Evolutionary conservation across 2,888 invertebrate genomes (phyloP).

Genomic region (Mongoloraphidia duomilia): DNA sequence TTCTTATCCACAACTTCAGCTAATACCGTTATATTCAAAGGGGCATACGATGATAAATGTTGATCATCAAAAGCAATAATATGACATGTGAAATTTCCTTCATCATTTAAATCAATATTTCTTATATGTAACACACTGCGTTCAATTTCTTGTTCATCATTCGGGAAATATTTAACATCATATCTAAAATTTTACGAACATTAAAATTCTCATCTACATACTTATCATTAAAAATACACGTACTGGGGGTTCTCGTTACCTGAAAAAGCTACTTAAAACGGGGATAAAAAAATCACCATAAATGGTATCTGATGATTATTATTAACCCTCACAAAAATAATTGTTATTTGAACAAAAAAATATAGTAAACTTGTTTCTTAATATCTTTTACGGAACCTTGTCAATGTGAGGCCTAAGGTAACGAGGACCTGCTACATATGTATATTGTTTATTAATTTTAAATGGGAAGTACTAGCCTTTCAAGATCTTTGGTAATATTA

Average conservation of each 20-base stretch:
- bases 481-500: constrained; percentile 34
- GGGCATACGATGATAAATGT: background rate
- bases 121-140: constrained; percentile 36
- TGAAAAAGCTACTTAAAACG: no score
- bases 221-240: no score
- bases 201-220: constrained; percentile 28
- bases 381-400: no score
- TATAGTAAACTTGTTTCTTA: background rate
- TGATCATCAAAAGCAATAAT: constrained; percentile 27
- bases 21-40: constrained; percentile 31
- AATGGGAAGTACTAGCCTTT: constrained; percentile 27
- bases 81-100: constrained; percentile 45
- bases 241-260: no score
- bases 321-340: constrained; percentile 16
- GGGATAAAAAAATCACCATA: no score
- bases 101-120: constrained; percentile 38
- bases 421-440: no score
- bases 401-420: no score
- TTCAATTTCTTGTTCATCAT: constrained; percentile 25
- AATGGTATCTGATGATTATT: no score
- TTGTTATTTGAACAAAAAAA: constrained; percentile 1
- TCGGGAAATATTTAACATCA: constrained; percentile 6
- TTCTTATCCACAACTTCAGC: constrained; percentile 33
- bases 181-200: constrained; percentile 9
- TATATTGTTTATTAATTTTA: no score